Conservation (phyloP, 2,888 invertebrate species). For the Dolichopus griseipennis region DNA sequence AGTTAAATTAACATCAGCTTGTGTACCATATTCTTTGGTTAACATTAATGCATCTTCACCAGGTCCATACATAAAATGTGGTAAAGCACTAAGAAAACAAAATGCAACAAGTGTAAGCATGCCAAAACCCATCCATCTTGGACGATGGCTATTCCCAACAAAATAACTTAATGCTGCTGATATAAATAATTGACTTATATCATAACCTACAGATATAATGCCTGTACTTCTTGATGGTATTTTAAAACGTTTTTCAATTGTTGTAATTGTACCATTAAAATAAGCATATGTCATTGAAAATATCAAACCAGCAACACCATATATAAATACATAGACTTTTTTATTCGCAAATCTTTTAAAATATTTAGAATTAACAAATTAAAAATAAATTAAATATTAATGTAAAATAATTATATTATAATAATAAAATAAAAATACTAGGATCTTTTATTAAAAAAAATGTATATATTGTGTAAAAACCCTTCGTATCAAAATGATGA, state of each 20-base stretch:
- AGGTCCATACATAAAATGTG: conserved; percentile 60
- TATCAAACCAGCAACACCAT: conserved; percentile 58
- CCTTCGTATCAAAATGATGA: too few relatives aligned
- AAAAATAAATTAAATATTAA: neutral
- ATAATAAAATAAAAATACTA: too few relatives aligned
- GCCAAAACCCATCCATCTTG: conserved; percentile 60
- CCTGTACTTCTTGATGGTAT: conserved; percentile 64
- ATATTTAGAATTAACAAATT: neutral
- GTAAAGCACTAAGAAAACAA: conserved; percentile 57
- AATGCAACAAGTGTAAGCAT: conserved; percentile 53
- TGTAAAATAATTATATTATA: too few relatives aligned
- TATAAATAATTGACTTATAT: conserved; percentile 60
- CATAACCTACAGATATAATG: conserved; percentile 63
- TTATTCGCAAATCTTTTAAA: conserved; percentile 43
- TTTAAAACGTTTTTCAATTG: conserved; percentile 63
- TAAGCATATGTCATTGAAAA: conserved; percentile 62
- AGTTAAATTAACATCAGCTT: conserved; percentile 42
- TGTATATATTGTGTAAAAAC: conserved; percentile 8
- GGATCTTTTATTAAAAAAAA: too few relatives aligned
- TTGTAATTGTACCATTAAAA: conserved; percentile 65
- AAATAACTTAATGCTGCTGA: conserved; percentile 60
- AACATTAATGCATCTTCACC: conserved; percentile 56
- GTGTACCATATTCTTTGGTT: conserved; percentile 51
- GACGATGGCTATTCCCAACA: conserved; percentile 60
- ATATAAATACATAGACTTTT: conserved; percentile 48